Evolutionary conservation across 2,113 vertebrate genomes (phyloP).

Genomic region (Pelvicachromis taeniatus): DNA sequence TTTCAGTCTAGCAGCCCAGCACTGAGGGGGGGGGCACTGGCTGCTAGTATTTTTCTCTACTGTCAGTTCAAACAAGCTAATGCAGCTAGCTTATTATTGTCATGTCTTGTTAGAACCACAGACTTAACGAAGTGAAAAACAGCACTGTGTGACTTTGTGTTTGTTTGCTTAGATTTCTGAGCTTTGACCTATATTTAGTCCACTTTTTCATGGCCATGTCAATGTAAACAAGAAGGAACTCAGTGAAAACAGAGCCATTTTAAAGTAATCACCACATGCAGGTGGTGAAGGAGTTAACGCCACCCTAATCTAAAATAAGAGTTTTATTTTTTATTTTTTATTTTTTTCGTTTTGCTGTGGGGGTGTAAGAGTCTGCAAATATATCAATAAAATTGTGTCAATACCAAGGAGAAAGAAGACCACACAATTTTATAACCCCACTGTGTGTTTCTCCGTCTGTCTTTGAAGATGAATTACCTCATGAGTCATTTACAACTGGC

Average conservation of each 20-base stretch:
- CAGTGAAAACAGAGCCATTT: neutral
- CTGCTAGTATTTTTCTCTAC: constrained; percentile 44
- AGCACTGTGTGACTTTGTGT: neutral
- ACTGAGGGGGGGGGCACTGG: constrained; percentile 28
- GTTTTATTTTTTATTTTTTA: neutral
- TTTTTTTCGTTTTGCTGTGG: neutral
- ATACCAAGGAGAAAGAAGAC: neutral
- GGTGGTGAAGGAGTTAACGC: neutral
- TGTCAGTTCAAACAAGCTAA: constrained; percentile 50
- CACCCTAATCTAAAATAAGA: neutral
- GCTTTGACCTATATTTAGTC: neutral
- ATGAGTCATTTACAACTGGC: constrained; percentile 68
- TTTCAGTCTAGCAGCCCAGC: constrained; percentile 74
- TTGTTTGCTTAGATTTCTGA: neutral
- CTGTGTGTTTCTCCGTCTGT: constrained; percentile 30
- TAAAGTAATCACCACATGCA: neutral
- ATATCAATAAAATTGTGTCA: constrained; percentile 8
- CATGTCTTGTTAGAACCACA: constrained; percentile 1
- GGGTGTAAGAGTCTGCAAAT: constrained; percentile 1
- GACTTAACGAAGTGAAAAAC: constrained; percentile 20
- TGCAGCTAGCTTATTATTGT: constrained; percentile 47
- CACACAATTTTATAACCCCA: constrained; percentile 23
- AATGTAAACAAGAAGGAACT: neutral
- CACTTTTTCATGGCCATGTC: neutral
- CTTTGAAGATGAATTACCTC: constrained; percentile 54